Percentiles rank a stretch among this genome's conserved stretches.
Conservation (phyloP, 2,797 vertebrate species). For the Scleropages formosus region DNA sequence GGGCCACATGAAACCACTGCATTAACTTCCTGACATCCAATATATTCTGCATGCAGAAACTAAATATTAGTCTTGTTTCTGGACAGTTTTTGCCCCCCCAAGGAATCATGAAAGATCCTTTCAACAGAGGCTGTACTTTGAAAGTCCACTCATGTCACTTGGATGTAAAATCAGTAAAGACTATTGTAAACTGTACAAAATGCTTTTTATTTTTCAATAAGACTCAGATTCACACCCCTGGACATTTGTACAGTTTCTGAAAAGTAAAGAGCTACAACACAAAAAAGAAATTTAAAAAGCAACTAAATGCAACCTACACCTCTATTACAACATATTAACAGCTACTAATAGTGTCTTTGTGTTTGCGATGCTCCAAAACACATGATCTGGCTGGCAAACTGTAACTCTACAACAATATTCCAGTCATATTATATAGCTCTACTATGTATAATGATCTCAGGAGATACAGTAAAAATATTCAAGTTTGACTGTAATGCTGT, state of each 20-base stretch:
- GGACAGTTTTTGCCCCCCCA: conserved; percentile 30
- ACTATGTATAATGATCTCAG: conserved; percentile 48
- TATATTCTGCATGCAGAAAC: conserved; percentile 1
- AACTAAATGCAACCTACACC: conserved; percentile 71
- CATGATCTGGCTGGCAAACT: conserved; percentile 53
- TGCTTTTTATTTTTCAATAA: conserved; percentile 31
- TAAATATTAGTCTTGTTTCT: conserved; percentile 16
- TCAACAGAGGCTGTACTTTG: conserved; percentile 31
- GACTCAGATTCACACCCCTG: conserved; percentile 42
- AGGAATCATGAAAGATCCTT: conserved; percentile 13
- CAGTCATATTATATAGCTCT: conserved; percentile 64
- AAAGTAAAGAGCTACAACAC: conserved; percentile 61
- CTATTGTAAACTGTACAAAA: conserved; percentile 28
- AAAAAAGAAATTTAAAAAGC: conserved; percentile 55
- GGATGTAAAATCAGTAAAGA: conserved; percentile 38
- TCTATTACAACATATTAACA: conserved; percentile 60
- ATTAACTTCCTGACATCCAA: conserved; percentile 1
- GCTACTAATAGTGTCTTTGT: conserved; percentile 65
- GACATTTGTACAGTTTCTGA: conserved; percentile 37
- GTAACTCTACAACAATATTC: conserved; percentile 51
- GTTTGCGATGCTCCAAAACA: conserved; percentile 55
- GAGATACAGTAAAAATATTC: conserved; percentile 59
- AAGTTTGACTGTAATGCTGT: conserved; percentile 72
- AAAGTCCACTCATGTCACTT: conserved; percentile 42
- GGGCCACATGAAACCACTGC: neutral